These are phyloP conservation scores for Cosmopolites sordidus DNA, from an alignment of 2,888 invertebrate species.

Conservation along the genomic window DNA sequence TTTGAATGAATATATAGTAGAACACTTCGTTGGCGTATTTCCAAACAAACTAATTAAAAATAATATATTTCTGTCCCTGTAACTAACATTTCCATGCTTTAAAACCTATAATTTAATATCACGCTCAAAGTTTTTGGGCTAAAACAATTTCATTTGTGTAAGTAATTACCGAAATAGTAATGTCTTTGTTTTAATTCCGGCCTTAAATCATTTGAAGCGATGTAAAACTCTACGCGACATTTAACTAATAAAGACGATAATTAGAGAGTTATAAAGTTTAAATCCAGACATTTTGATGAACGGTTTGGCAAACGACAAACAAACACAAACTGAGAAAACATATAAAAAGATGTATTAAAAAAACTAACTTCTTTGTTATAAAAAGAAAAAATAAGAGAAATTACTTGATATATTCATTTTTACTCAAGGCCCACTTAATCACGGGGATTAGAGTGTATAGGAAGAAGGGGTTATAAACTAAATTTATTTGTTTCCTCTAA, in stretches of 20 bases:
- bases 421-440: too few relatives aligned
- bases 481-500: too few relatives aligned
- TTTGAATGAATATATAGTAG: neutral
- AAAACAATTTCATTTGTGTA: slow-evolving; percentile 2
- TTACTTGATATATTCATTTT: too few relatives aligned
- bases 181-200: slow-evolving; percentile 1
- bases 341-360: too few relatives aligned
- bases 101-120: neutral
- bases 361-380: too few relatives aligned
- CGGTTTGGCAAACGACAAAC: neutral
- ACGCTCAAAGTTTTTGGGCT: neutral
- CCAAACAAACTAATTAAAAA: neutral
- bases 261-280: slow-evolving; percentile 17
- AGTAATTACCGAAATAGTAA: neutral
- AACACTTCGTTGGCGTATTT: neutral
- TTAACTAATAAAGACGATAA: slow-evolving; percentile 18
- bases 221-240: slow-evolving; percentile 10
- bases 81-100: neutral
- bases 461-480: too few relatives aligned
- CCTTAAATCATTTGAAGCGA: neutral
- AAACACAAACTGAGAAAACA: too few relatives aligned
- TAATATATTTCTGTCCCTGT: neutral
- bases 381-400: too few relatives aligned
- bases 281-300: slow-evolving; percentile 6
- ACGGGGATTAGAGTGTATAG: too few relatives aligned